Conservation (phyloP, 2,888 invertebrate species). For the Polyommatus icarus region DNA sequence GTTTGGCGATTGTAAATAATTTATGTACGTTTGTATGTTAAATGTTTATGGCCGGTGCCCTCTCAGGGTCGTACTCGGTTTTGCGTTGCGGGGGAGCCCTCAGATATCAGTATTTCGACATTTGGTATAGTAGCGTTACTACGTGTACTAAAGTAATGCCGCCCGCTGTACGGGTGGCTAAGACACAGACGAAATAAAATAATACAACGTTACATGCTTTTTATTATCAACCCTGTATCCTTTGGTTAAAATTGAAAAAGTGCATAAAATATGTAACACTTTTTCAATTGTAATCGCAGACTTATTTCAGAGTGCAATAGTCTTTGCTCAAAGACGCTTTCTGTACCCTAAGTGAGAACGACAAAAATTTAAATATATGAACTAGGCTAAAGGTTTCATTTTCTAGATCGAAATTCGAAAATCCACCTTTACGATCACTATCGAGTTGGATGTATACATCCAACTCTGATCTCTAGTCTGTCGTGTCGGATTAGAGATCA, state of each 20-base stretch:
- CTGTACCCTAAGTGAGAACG: too few species aligned
- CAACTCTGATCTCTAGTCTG: too few species aligned
- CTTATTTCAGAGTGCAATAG: too few species aligned
- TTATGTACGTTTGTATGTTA: constrained; percentile 43
- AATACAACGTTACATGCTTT: constrained; percentile 74
- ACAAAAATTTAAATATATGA: too few species aligned
- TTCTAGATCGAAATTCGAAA: too few species aligned
- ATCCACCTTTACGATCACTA: too few species aligned
- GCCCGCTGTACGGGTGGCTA: constrained; percentile 71
- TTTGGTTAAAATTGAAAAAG: background rate
- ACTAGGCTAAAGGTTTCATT: too few species aligned
- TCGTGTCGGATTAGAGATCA: too few species aligned
- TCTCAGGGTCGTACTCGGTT: constrained; percentile 67
- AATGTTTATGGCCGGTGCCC: constrained; percentile 49
- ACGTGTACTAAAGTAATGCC: constrained; percentile 72
- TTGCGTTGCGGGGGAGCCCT: constrained; percentile 72
- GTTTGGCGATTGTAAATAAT: constrained; percentile 47
- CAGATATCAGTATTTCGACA: constrained; percentile 78
- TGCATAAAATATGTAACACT: too few species aligned
- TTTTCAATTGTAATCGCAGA: too few species aligned
- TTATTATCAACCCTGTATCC: constrained; percentile 46
- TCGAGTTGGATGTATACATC: too few species aligned
- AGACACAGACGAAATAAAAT: constrained; percentile 76
- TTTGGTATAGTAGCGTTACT: constrained; percentile 76
- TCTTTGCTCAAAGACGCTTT: too few species aligned